Percentiles rank a stretch among this genome's conserved stretches.
phyloP scores from a whole-genome alignment of 2,113 vertebrate species.

The Cepphus grylle region DNA sequence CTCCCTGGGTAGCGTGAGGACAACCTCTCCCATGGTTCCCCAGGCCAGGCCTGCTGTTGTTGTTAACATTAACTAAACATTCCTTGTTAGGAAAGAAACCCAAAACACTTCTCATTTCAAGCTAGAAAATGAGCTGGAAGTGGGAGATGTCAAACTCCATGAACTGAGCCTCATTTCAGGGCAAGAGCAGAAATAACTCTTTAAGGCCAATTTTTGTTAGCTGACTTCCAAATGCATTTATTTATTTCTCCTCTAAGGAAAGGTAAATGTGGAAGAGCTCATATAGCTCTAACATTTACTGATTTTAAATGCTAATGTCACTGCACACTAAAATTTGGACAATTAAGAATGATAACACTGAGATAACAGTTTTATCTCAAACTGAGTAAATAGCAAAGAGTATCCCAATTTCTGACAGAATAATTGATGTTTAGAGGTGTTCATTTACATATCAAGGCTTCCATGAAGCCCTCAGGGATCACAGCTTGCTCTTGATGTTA shows the following conservation, averaged over 20 bases:
- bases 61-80: not conserved
- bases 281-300: not conserved
- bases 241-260: not conserved
- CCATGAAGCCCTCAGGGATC: not conserved
- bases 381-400: not conserved
- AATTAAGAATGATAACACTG: not conserved
- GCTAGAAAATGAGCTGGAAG: not conserved
- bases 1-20: fast-evolving
- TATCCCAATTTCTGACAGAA: not conserved
- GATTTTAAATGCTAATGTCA: not conserved
- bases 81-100: not conserved
- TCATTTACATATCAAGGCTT: not conserved
- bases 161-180: not conserved
- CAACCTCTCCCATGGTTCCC: fast-evolving
- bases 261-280: not conserved
- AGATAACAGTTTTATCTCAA: not conserved
- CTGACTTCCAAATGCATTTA: not conserved
- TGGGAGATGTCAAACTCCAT: not conserved
- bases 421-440: not conserved
- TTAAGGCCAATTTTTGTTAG: not conserved
- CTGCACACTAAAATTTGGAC: not conserved
- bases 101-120: not conserved
- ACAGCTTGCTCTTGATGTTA: not conserved
- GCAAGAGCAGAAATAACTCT: not conserved
- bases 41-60: not conserved